These are phyloP conservation scores for Schizopygopsis pylzovi DNA, from an alignment of 2,797 vertebrate species.

Conservation along the genomic window DNA sequence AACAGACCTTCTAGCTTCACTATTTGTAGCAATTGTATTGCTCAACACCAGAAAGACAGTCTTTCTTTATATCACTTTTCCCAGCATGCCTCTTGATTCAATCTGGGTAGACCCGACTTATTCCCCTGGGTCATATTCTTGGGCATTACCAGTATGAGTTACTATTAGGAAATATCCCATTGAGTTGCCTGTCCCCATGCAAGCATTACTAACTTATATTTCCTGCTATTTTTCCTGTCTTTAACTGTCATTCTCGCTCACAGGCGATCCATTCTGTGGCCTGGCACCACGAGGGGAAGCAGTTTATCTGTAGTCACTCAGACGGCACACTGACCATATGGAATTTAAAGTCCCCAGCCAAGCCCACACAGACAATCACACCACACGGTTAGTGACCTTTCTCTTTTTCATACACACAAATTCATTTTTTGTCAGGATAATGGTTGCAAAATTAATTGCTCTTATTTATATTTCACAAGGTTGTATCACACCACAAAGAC, in stretches of 20 bases:
- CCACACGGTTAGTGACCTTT: conserved; percentile 88
- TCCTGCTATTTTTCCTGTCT: conserved; percentile 22
- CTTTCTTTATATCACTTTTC: conserved; percentile 19
- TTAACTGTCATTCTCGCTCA: conserved; percentile 54
- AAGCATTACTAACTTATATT: background rate
- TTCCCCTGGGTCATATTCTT: background rate
- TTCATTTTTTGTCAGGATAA: conserved; percentile 16
- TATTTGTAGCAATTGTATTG: background rate
- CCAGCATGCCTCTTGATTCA: background rate
- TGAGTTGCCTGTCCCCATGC: background rate
- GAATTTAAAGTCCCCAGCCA: conserved; percentile 92
- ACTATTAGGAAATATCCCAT: conserved; percentile 2
- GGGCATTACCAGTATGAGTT: background rate
- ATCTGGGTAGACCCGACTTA: background rate
- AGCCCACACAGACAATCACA: conserved; percentile 96
- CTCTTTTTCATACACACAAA: conserved; percentile 28
- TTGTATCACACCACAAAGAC: conserved; percentile 53
- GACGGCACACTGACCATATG: conserved; percentile 98
- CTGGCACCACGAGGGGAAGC: conserved; percentile 99
- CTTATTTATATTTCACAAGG: conserved; percentile 51
- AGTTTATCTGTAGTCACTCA: conserved; percentile 98
- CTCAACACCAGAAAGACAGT: background rate
- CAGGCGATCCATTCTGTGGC: conserved; percentile 98
- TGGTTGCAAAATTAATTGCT: conserved; percentile 51
- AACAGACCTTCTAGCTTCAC: background rate